Evolutionary conservation across 2,797 vertebrate genomes (phyloP).

Genomic region (Hylomyscus alleni): DNA sequence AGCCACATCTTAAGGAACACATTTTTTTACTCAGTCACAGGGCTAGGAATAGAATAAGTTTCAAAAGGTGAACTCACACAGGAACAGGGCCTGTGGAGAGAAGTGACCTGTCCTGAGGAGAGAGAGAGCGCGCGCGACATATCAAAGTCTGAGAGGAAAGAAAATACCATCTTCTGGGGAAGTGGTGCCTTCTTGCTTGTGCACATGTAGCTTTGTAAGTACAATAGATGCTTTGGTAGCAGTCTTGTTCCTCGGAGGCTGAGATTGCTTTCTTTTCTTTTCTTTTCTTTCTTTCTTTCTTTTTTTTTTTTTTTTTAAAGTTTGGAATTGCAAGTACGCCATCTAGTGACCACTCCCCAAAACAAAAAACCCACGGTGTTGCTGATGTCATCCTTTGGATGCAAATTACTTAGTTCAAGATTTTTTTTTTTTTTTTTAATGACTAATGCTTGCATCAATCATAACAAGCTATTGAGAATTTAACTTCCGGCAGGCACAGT

Average conservation of each 20-base stretch:
- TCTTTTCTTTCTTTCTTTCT: background rate
- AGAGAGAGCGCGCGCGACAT: conserved; percentile 34
- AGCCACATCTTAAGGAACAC: conserved; percentile 54
- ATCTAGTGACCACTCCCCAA: conserved; percentile 86
- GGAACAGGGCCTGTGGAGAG: conserved; percentile 37
- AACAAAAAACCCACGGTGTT: conserved; percentile 58
- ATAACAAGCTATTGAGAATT: conserved; percentile 64
- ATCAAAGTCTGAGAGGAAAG: conserved; percentile 69
- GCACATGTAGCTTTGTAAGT: conserved; percentile 67
- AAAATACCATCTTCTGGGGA: conserved; percentile 60
- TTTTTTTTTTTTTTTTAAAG: background rate
- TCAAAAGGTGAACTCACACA: conserved; percentile 53
- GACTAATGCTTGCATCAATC: conserved; percentile 78
- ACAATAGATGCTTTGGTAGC: conserved; percentile 71
- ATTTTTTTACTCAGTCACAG: conserved; percentile 46
- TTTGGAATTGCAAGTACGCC: conserved; percentile 89
- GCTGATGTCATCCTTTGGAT: conserved; percentile 76
- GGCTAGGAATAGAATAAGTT: conserved; percentile 47
- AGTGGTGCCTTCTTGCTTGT: background rate
- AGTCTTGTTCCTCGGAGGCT: conserved; percentile 37
- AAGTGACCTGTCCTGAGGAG: conserved; percentile 73
- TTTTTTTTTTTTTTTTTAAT: conserved; percentile 56
- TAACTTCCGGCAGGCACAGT: conserved; percentile 74
- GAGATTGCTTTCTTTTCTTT: conserved; percentile 4
- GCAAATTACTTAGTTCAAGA: conserved; percentile 71